Evolutionary conservation across 2,797 vertebrate genomes (phyloP).

Genomic region (Eupleurogrammus muticus): DNA sequence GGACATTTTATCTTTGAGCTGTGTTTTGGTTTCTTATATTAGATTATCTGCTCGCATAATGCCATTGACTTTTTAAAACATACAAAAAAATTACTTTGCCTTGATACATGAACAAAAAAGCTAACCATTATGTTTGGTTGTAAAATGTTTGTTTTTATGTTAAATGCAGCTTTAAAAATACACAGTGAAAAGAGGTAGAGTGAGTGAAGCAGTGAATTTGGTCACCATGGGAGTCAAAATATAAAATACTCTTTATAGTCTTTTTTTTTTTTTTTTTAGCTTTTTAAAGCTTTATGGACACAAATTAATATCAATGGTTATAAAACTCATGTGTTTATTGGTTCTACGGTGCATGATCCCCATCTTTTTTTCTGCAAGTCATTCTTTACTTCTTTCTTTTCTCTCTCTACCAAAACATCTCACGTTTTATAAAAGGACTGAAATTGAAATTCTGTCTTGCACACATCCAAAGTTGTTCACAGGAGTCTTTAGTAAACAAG

Average conservation of each 20-base stretch:
- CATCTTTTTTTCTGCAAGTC: not conserved
- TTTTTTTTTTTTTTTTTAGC: no score
- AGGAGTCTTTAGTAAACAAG: not conserved
- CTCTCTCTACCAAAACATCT: not conserved
- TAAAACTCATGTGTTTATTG: not conserved
- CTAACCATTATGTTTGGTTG: conserved; percentile 26
- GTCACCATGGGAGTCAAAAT: not conserved
- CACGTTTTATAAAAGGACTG: not conserved
- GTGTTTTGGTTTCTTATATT: conserved; percentile 57
- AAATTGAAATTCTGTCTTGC: not conserved
- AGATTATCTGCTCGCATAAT: conserved; percentile 58
- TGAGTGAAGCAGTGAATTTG: not conserved
- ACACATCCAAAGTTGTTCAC: not conserved
- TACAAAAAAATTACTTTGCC: conserved; percentile 41
- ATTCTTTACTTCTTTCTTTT: conserved; percentile 30
- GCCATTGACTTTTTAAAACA: conserved; percentile 38
- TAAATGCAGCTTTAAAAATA: conserved; percentile 49
- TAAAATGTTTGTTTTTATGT: conserved; percentile 48
- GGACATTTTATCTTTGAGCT: conserved; percentile 67
- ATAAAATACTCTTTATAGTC: not conserved
- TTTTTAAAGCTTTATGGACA: not conserved
- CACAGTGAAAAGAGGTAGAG: conserved; percentile 2
- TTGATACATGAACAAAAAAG: conserved; percentile 54
- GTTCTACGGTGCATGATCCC: conserved; percentile 16
- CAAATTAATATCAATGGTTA: not conserved